Conservation (phyloP, 92 coral and sea anemone genomes). For the Galaxea fascicularis region DNA sequence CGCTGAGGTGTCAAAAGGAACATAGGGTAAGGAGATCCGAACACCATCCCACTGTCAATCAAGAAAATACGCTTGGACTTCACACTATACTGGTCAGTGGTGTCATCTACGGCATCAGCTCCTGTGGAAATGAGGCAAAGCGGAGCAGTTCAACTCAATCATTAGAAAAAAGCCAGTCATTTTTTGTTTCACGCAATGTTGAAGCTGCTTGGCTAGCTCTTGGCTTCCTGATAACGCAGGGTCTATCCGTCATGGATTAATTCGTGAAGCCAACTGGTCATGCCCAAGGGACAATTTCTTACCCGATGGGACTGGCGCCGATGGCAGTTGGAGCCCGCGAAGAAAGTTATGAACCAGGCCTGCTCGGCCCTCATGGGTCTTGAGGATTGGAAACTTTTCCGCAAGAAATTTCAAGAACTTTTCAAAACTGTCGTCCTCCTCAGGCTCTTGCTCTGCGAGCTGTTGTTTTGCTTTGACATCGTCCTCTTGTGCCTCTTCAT, state of each 20-base stretch:
- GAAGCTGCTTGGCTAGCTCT: too few relatives aligned
- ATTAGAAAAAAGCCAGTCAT: too few relatives aligned
- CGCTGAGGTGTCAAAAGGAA: slow-evolving; percentile 73
- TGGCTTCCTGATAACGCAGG: too few relatives aligned
- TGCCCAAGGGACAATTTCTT: background rate
- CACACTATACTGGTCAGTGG: slow-evolving; percentile 15
- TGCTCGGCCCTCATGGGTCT: slow-evolving; percentile 83
- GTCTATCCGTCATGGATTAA: too few relatives aligned
- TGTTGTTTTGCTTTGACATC: too few relatives aligned
- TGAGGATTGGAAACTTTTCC: slow-evolving; percentile 57
- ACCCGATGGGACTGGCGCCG: slow-evolving; percentile 22
- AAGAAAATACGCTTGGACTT: slow-evolving; percentile 6
- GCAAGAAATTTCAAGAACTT: slow-evolving; percentile 24
- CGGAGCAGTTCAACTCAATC: too few relatives aligned
- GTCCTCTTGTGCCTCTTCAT: too few relatives aligned
- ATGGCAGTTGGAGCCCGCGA: slow-evolving; percentile 58
- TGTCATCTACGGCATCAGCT: background rate
- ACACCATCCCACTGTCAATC: too few relatives aligned
- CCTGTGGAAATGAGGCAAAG: too few relatives aligned
- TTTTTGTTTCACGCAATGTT: too few relatives aligned
- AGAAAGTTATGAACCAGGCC: slow-evolving; percentile 89
- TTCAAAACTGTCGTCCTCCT: too few relatives aligned
- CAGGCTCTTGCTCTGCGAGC: too few relatives aligned
- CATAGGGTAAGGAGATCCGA: slow-evolving; percentile 87
- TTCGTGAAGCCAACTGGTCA: background rate